Percentiles rank a stretch among this genome's conserved stretches.
Conservation (phyloP, 1,140 invertebrate genomes). For the Agraylea sexmaculata region DNA sequence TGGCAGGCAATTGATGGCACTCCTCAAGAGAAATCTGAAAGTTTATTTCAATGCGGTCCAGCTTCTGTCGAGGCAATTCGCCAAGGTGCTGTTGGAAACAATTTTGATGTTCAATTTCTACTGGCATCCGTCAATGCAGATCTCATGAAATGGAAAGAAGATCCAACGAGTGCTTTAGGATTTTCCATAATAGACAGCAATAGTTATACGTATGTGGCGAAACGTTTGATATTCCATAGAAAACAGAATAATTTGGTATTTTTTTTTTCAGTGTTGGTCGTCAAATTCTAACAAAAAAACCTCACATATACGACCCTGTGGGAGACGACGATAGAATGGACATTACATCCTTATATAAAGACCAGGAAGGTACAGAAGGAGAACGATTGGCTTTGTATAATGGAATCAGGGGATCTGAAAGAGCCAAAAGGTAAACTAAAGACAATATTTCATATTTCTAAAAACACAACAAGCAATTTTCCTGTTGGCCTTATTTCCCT, state of each 20-base stretch:
- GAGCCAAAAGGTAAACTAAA: constrained; percentile 42
- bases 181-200: constrained; percentile 53
- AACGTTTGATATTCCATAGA: constrained; percentile 2
- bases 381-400: constrained; percentile 57
- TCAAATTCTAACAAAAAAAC: constrained; percentile 64
- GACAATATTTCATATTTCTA: neutral
- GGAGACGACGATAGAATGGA: constrained; percentile 58
- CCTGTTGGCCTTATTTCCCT: too few relatives aligned
- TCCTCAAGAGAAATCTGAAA: constrained; percentile 54
- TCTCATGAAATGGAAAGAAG: constrained; percentile 48
- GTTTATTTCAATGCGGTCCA: constrained; percentile 53
- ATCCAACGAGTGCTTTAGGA: constrained; percentile 42
- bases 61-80: constrained; percentile 53
- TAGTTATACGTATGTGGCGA: constrained; percentile 50
- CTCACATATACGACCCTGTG: constrained; percentile 55
- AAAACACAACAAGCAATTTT: too few relatives aligned
- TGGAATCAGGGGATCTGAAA: constrained; percentile 49
- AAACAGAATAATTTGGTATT: constrained; percentile 3
- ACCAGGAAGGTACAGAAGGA: constrained; percentile 52
- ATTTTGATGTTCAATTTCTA: constrained; percentile 60
- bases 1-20: constrained; percentile 67
- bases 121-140: constrained; percentile 51
- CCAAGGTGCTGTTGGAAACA: constrained; percentile 54
- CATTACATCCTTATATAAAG: constrained; percentile 62
- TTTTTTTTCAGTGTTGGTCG: constrained; percentile 52